Base-by-base conservation (phyloP, 2,797 vertebrate species). In the Scolopax bukidnonensis region DNA sequence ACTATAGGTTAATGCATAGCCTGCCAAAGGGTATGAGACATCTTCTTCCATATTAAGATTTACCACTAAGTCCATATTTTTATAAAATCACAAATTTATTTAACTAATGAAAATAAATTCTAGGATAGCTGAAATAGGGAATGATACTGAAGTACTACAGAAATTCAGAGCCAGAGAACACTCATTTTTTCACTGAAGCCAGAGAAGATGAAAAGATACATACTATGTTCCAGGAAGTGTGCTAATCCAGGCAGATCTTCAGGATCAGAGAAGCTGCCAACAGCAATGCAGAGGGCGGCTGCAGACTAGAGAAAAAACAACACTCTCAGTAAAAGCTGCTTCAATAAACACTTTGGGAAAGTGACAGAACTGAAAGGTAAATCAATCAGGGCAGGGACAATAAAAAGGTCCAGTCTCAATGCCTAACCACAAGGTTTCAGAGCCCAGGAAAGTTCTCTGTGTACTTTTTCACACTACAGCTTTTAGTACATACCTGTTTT, bases 221-320 rank as follows among this genome's bases (percentile, higher is more conserved):
- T 98, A 99, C 99, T 99, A 95, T 99, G 99, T 89, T 99, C 99
- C 97, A 99, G 98, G 97, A 99, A 99, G 98, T 99, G 99, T 77
- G 99, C 99, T 87, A 99, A 98, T 94, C 99, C 99, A 2, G 99
- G 99, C 32, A 99, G 98, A 96, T 99, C 99, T 68, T 99, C 98
- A 0, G 99, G 99, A 96, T 99, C 99, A 90, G 99, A 99, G 98
- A 99, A 99, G 97, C 99, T 99, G 95, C 99, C 99, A 50, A 99
- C 99, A 56, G 98, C 97, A 95, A 99, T 97, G 91, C 99, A 99
- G 63, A 99, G 98, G 70, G 99, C 99, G 43, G 99, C 99, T 33
- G 99, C 99, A 43, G 99, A 99, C 99, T 99, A 97, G 54, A 96
- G 96, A 93, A 98, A 95, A 96, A 11, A 97, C 81, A 94, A 97